Base-by-base conservation (phyloP, 2,888 invertebrate species). In the Caenorhabditis becei region DNA sequence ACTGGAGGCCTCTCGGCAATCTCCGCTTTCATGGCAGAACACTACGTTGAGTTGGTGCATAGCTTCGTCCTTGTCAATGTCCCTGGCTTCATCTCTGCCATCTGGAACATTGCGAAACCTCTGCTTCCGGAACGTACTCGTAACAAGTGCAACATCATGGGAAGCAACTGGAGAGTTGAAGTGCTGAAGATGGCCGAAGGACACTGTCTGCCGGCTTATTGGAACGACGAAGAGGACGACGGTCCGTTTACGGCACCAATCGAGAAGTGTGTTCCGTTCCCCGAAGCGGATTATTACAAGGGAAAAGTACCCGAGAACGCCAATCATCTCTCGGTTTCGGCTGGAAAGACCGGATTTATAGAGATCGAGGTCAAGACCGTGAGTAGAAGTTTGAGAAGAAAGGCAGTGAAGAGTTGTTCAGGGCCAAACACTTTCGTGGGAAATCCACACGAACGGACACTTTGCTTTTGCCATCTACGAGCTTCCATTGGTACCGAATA, bases 61-160 rank as follows among this genome's bases (percentile, higher is more conserved):
- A 84, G 84, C 14, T 90, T 90, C 66, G 90, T 90, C 18, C 81
- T 90, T 7, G 90, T 90, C 59, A 89, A 87, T 61, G 90, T 87
- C 10, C 90, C 90, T 8, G 67, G 83, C 7, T 90, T 90, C 77
- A 90, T 90, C 56, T 75, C 80, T 26, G 83, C 87, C 0, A 77
- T 88, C 23, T 88, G 88, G 89, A 81, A 84, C 2, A 82, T 90
- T 11, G 89, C 88, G 1, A 84, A 83, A 24, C 90, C 90, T 2
- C 67, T 90, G 37, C 77, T 90, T 11, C 90, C 90, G 0, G 89
- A 89, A 69, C 81, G 84, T 61, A 90, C 90, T 14, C 83, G 87
- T 23, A 87, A 88, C 67, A 90, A 88, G 69, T 77, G 80, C 35
- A 85, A 88, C 61, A 90, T 89, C 18, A 54, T 89, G 67, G 86